These are phyloP conservation scores for Egretta garzetta DNA, from an alignment of 2,113 vertebrate genomes.

Conservation along the genomic window DNA sequence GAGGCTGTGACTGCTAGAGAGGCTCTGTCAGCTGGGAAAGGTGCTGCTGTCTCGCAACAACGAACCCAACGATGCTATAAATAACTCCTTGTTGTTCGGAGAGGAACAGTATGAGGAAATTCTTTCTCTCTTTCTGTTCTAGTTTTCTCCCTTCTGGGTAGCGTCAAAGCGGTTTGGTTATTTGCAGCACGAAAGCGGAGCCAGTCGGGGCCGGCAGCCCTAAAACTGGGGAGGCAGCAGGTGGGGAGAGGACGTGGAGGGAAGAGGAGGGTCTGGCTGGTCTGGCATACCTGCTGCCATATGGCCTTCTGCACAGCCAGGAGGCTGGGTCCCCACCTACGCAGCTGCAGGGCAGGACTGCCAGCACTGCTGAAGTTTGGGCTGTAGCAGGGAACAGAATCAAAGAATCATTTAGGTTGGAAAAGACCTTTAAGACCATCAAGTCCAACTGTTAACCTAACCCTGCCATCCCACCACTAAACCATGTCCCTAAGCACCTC, in stretches of 20 bases:
- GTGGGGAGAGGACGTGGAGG: not conserved
- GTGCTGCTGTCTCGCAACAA: not conserved
- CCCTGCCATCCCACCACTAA: no score
- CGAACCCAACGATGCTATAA: not conserved
- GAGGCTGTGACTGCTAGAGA: not conserved
- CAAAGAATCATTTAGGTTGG: no score
- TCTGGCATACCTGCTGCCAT: not conserved
- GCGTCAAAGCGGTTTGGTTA: not conserved
- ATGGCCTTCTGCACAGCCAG: not conserved
- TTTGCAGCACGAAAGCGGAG: not conserved
- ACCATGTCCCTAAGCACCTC: no score
- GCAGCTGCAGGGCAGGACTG: not conserved
- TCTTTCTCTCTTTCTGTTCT: not conserved
- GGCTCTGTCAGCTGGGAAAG: not conserved
- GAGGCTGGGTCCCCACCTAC: not conserved
- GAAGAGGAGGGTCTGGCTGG: not conserved
- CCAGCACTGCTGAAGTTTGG: not conserved
- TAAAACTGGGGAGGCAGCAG: not conserved
- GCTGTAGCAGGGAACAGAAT: not conserved
- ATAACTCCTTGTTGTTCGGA: fast-evolving
- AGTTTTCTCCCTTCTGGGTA: not conserved
- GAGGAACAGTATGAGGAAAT: not conserved
- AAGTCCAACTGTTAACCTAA: no score
- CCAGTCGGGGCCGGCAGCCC: not conserved
- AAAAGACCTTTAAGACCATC: no score